phyloP scores from a whole-genome alignment of 2,113 vertebrate species.

The Macroglossus sobrinus region DNA sequence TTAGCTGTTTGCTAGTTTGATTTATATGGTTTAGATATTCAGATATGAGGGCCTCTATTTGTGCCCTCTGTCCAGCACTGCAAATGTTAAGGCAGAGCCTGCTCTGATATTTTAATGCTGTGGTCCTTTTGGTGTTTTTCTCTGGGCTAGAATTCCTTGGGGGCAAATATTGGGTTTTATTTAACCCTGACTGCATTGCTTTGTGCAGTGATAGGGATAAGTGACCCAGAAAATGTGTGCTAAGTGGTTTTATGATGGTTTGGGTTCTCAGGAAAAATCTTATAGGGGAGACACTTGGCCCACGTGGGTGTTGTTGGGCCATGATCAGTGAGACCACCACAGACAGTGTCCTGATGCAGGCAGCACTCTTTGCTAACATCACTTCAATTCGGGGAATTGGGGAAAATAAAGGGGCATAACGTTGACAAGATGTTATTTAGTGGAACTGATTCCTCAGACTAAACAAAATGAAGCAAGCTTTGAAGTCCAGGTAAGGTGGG shows the following conservation, averaged over 20 bases:
- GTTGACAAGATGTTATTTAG: not conserved
- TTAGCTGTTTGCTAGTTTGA: not conserved
- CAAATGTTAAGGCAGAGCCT: not conserved
- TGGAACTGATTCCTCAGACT: not conserved
- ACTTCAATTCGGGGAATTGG: not conserved
- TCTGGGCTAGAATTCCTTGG: not conserved
- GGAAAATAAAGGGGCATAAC: not conserved
- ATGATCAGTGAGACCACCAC: not conserved
- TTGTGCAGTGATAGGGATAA: not conserved
- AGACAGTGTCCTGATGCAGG: not conserved
- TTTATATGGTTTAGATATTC: not conserved
- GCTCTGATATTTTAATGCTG: not conserved
- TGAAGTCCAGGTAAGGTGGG: not conserved
- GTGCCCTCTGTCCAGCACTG: not conserved
- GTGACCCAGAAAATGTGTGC: not conserved
- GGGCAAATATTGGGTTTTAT: not conserved
- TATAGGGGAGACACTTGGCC: not conserved
- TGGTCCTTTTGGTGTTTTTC: not conserved
- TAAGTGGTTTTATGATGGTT: not conserved
- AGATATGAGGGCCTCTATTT: not conserved
- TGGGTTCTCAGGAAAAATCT: not conserved
- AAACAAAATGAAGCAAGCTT: not conserved
- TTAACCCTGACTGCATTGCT: not conserved
- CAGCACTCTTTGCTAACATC: not conserved
- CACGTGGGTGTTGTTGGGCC: not conserved